Evolutionary conservation across 2,888 invertebrate genomes (phyloP), one percentile per base, ranked within the genome.

Genomic region (Melangyna quadrimaculata): DNA sequence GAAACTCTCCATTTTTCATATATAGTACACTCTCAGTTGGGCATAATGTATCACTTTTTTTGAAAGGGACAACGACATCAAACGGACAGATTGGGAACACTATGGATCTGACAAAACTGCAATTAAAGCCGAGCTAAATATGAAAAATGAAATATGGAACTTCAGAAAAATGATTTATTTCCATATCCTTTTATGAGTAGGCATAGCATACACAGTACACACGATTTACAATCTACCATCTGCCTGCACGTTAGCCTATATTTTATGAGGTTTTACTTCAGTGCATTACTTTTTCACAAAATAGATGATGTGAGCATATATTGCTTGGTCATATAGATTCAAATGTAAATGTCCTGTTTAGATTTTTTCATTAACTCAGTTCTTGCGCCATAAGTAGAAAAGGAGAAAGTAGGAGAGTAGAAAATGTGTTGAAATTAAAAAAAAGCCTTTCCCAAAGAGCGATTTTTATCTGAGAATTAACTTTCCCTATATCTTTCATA

Each of bases 31-130:
- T 55, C 53, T 29, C n/a, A 6, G 32, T 14, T 65, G 29, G 32
- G 27, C 43, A 40, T 48, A 53, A 32, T 48, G 74, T 53, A 73
- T 69, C 14, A 53, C 65, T 69, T 69, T 69, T 69, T 53, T 35
- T 35, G 35, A 43, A 65, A 70, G 74, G 73, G 78, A 83, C 73
- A 83, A 78, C 73, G 73, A 82, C 69, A 61, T 43, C 59, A 40
- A 51, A 48, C 40, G 40, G 78, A 83, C 82, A 78, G 73, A 83
- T 83, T 83, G 82, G 67, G 82, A 69, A 53, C 82, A 83, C 69
- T 78, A 70, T 78, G 73, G 43, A 63, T 69, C 67, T 73, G 82
- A 78, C 73, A 82, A 82, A 82, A 78, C 69, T 55, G 73, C 73
- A 78, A 78, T 78, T 78, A 83, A 83, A 51, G 63, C 73, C 53